Conservation (phyloP, 2,113 vertebrate species). For the Brevimyrus niger region DNA sequence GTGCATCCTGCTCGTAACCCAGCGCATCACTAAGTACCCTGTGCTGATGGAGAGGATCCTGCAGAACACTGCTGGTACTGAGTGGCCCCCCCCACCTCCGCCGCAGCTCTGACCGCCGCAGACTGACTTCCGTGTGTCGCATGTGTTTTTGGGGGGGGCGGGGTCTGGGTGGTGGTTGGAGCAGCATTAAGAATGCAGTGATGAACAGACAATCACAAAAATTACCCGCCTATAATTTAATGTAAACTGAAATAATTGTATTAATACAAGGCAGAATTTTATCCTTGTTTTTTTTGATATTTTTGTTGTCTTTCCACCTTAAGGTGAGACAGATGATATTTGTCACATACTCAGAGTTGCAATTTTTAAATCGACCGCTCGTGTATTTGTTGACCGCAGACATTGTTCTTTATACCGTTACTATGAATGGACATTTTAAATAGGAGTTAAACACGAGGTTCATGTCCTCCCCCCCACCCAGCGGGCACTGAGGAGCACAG, state of each 20-base stretch:
- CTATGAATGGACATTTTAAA: not conserved
- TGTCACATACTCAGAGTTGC: not conserved
- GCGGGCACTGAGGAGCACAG: conserved; percentile 73
- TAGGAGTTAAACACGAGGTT: not conserved
- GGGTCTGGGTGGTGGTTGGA: not conserved
- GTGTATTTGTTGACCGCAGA: too few relatives aligned
- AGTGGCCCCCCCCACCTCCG: too few relatives aligned
- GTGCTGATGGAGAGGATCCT: conserved; percentile 85
- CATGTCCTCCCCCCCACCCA: conserved; percentile 32
- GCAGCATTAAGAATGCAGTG: not conserved
- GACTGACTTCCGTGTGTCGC: not conserved
- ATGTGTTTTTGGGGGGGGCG: not conserved
- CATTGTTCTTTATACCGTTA: not conserved
- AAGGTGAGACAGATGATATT: too few relatives aligned
- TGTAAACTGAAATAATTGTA: not conserved
- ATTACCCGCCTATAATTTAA: not conserved
- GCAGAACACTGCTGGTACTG: conserved; percentile 81
- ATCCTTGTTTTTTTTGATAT: not conserved
- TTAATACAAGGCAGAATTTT: not conserved
- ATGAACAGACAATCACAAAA: not conserved
- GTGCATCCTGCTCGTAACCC: conserved; percentile 86
- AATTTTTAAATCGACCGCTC: not conserved
- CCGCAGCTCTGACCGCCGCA: not conserved
- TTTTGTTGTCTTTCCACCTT: not conserved
- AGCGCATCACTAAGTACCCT: conserved; percentile 94